Evolutionary conservation across 2,113 vertebrate species (phyloP).

Genomic region (Platichthys stellatus): DNA sequence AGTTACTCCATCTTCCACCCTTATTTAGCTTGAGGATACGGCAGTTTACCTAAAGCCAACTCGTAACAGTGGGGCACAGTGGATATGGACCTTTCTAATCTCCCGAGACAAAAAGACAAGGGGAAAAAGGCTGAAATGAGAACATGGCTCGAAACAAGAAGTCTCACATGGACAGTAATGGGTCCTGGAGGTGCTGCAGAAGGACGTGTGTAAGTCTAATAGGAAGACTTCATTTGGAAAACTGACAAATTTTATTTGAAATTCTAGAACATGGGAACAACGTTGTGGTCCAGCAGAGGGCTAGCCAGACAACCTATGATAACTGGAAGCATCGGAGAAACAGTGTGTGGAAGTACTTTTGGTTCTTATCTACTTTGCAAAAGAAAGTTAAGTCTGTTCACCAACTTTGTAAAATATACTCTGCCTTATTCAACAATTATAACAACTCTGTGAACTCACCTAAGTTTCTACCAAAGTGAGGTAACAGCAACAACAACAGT

Average conservation of each 20-base stretch:
- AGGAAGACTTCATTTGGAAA: background rate
- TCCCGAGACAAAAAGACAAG: background rate
- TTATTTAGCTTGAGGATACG: constrained; percentile 16
- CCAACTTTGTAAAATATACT: background rate
- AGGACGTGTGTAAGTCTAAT: background rate
- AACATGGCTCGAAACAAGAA: background rate
- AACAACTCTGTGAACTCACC: background rate
- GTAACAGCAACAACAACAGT: background rate
- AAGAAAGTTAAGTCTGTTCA: background rate
- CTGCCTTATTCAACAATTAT: background rate
- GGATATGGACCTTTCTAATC: background rate
- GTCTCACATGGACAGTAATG: background rate
- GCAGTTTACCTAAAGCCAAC: background rate
- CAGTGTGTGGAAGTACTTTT: background rate
- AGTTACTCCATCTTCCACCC: background rate
- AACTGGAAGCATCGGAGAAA: background rate
- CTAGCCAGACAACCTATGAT: background rate
- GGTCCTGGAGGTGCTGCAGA: background rate
- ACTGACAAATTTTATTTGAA: background rate
- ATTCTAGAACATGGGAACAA: background rate
- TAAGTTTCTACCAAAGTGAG: background rate
- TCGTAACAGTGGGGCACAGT: background rate
- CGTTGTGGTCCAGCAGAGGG: background rate
- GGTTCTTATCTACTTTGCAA: background rate
- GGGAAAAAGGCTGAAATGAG: background rate